phyloP scores from a whole-genome alignment of 2,797 vertebrate species.

The Acanthurus tractus region DNA sequence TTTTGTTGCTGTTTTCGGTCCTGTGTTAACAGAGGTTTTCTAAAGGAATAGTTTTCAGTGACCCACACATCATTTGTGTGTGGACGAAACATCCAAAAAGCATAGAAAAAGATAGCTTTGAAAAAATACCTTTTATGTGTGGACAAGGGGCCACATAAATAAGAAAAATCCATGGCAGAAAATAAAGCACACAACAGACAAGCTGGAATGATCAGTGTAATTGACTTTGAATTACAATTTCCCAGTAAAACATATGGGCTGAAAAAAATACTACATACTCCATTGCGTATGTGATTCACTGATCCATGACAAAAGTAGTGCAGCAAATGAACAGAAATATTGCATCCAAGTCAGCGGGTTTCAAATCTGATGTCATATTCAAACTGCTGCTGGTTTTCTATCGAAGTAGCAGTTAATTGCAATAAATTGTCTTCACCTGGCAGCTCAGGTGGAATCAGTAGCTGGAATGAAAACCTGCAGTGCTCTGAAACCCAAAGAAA shows the following conservation, averaged over 20 bases:
- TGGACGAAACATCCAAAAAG: no score
- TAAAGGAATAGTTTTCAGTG: no score
- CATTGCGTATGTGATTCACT: neutral
- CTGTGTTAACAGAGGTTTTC: no score
- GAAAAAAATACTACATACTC: neutral
- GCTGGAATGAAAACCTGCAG: conserved; percentile 28
- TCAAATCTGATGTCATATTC: conserved; percentile 26
- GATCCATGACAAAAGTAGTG: no score
- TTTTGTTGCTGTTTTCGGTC: no score
- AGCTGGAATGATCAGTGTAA: conserved; percentile 23
- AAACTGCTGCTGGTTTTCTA: conserved; percentile 29
- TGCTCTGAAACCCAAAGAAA: neutral
- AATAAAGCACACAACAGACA: no score
- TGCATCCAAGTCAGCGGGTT: conserved; percentile 4
- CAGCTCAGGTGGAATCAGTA: conserved; percentile 53
- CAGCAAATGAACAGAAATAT: neutral
- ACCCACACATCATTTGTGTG: no score
- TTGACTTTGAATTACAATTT: conserved; percentile 31
- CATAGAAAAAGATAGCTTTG: no score
- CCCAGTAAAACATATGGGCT: neutral
- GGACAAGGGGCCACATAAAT: no score
- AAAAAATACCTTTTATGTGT: no score
- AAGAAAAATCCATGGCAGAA: no score
- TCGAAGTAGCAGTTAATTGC: conserved; percentile 55
- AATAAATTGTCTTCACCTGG: conserved; percentile 58